Evolutionary conservation across 2,888 invertebrate species (phyloP).

Genomic region (Amorpha juglandis): DNA sequence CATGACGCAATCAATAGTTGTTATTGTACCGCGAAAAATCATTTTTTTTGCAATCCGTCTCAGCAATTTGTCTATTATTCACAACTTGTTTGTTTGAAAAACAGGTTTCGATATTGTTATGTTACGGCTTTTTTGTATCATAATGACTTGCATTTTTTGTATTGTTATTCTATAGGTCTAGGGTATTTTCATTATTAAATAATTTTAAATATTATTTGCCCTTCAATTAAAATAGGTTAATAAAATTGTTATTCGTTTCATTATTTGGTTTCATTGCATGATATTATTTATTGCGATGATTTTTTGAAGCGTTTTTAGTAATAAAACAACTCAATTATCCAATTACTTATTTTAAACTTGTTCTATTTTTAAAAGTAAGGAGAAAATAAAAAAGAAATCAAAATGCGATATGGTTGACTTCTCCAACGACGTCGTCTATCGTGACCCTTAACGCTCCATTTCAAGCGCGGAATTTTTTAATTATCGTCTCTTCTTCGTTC

Average conservation of each 20-base stretch:
- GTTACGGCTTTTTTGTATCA: background rate
- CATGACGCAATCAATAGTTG: background rate
- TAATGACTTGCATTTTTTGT: constrained; percentile 1
- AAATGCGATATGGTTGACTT: no score
- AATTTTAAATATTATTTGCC: background rate
- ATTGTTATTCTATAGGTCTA: background rate
- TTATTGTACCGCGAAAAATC: background rate
- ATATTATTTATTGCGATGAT: no score
- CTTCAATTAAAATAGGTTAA: background rate
- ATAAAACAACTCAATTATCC: no score
- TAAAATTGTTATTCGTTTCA: background rate
- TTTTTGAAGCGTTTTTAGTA: no score
- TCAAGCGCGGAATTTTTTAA: no score
- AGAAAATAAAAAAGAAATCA: no score
- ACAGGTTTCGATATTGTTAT: background rate
- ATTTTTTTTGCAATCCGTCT: background rate
- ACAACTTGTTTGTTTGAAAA: background rate
- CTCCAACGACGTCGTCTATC: no score
- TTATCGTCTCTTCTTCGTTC: no score
- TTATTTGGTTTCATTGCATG: no score
- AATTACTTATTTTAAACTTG: no score
- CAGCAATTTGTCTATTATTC: background rate
- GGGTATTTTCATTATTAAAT: background rate
- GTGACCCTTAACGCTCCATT: no score
- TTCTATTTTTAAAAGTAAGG: no score